A percentile compares a stretch with the other conserved stretches of the same genome.
These are phyloP conservation scores for Sisyra nigra DNA, from an alignment of 2,888 invertebrate species.

Conservation along the genomic window DNA sequence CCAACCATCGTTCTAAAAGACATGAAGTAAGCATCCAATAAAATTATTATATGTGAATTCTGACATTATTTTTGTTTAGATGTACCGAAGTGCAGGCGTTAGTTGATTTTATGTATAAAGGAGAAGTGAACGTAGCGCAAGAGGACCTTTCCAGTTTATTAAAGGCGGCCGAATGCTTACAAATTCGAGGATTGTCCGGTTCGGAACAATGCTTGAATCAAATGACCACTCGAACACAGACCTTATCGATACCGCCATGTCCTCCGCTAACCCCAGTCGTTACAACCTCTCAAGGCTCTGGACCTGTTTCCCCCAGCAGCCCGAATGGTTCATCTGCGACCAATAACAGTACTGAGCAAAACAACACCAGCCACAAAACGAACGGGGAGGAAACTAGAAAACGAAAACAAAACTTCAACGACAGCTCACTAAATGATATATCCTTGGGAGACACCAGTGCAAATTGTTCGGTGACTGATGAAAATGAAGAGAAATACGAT, in stretches of 20 bases:
- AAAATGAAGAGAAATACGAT: conserved; percentile 2
- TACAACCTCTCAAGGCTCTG: not conserved
- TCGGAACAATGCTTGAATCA: conserved; percentile 27
- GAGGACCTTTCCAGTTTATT: conserved; percentile 67
- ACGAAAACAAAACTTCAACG: not conserved
- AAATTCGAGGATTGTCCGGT: conserved; percentile 52
- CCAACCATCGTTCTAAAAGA: conserved; percentile 73
- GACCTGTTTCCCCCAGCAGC: not conserved
- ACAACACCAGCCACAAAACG: not conserved
- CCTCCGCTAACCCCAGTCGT: conserved; percentile 1
- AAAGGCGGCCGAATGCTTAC: conserved; percentile 68
- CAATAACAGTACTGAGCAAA: not conserved
- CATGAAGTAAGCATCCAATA: conserved; percentile 40
- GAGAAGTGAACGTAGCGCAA: conserved; percentile 75
- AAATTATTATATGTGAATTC: not conserved
- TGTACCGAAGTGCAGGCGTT: conserved; percentile 74
- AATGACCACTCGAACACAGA: conserved; percentile 18
- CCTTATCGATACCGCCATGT: conserved; percentile 7
- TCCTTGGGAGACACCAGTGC: not conserved
- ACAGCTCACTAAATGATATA: not conserved
- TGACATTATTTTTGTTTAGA: conserved; percentile 15
- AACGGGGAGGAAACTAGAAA: not conserved
- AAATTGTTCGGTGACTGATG: not conserved
- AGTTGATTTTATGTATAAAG: conserved; percentile 83
- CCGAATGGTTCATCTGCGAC: conserved; percentile 2